Conservation (phyloP, 2,888 invertebrate genomes). For the Caradrina kadenii region DNA sequence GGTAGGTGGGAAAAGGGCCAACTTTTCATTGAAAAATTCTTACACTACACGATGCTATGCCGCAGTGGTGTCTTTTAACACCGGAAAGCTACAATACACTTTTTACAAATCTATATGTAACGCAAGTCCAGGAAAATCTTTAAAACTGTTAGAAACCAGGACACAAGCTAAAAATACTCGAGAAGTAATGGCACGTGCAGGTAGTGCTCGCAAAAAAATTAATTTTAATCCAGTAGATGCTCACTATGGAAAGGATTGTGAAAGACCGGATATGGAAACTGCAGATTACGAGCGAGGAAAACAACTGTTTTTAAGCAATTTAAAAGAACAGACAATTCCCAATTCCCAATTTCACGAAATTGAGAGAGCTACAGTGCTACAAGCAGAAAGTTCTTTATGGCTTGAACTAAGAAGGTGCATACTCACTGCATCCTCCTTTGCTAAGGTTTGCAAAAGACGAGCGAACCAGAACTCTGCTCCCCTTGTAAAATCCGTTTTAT, state of each 20-base stretch:
- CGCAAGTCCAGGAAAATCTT: too few species aligned
- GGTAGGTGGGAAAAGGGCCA: too few species aligned
- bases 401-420: slow-evolving; percentile 18
- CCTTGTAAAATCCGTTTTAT: slow-evolving; percentile 17
- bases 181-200: too few species aligned
- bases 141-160: too few species aligned
- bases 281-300: background rate
- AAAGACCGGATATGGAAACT: slow-evolving; percentile 3
- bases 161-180: too few species aligned
- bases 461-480: slow-evolving; percentile 19
- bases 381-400: slow-evolving; percentile 9
- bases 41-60: too few species aligned
- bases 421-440: slow-evolving; percentile 14
- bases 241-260: background rate
- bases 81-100: too few species aligned
- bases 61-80: too few species aligned
- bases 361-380: slow-evolving; percentile 31
- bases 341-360: slow-evolving; percentile 44
- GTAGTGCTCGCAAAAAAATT: too few species aligned
- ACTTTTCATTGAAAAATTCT: too few species aligned
- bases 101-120: too few species aligned
- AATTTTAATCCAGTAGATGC: too few species aligned
- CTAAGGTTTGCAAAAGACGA: slow-evolving; percentile 15
- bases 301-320: slow-evolving; percentile 11
- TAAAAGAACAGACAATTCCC: slow-evolving; percentile 22